These are phyloP conservation scores for Spicauda simplicius DNA, from an alignment of 2,888 invertebrate genomes.

Conservation along the genomic window DNA sequence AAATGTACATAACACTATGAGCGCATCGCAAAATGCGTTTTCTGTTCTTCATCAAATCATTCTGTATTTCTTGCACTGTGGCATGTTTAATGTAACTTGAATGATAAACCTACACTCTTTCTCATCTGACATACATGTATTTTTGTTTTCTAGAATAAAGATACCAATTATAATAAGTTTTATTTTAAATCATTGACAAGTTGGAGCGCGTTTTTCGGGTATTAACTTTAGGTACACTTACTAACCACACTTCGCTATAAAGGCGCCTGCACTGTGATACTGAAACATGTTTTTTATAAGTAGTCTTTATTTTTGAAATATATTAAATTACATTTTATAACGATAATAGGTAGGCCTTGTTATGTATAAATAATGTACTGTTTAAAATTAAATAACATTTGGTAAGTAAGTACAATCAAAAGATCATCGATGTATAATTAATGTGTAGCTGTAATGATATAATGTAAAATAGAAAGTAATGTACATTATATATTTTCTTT, in stretches of 20 bases:
- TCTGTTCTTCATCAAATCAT: constrained; percentile 1
- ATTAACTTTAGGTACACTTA: background rate
- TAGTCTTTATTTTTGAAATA: constrained; percentile 69
- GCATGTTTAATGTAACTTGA: constrained; percentile 36
- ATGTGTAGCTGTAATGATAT: constrained; percentile 68
- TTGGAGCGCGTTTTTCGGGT: constrained; percentile 48
- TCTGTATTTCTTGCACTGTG: constrained; percentile 32
- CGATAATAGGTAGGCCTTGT: constrained; percentile 67
- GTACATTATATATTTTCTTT: constrained; percentile 64
- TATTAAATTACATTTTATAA: constrained; percentile 74
- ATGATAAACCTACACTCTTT: constrained; percentile 41
- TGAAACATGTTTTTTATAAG: constrained; percentile 39
- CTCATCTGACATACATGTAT: constrained; percentile 53
- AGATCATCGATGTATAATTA: constrained; percentile 64
- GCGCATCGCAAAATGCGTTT: background rate
- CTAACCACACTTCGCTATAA: constrained; percentile 13
- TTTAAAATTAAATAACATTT: constrained; percentile 61
- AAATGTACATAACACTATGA: background rate
- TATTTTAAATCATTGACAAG: constrained; percentile 69
- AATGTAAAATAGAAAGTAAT: constrained; percentile 73
- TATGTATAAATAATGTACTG: constrained; percentile 63
- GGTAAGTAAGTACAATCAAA: constrained; percentile 74
- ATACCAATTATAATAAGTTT: constrained; percentile 74
- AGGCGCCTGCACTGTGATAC: constrained; percentile 27
- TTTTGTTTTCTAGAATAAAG: constrained; percentile 75